A percentile compares a stretch with the other conserved stretches of the same genome.
phyloP scores from a whole-genome alignment of 2,797 vertebrate species.

The Anomalospiza imberbis region DNA sequence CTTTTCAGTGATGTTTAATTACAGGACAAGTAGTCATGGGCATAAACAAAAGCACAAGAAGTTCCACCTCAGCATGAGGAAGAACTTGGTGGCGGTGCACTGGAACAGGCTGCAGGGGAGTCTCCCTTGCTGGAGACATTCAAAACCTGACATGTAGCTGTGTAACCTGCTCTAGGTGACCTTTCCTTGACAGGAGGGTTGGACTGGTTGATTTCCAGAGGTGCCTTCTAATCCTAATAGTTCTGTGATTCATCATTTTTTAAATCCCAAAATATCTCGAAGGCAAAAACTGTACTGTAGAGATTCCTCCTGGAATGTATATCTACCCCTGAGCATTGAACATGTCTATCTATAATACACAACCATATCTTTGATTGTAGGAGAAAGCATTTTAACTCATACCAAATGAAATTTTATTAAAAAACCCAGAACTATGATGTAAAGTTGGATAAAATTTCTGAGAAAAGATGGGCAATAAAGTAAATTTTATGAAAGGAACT shows the following conservation, averaged over 20 bases:
- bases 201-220: neutral
- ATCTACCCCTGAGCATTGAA: neutral
- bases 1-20: neutral
- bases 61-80: neutral
- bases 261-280: neutral
- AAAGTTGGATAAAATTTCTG: neutral
- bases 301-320: neutral
- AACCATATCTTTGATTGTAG: neutral
- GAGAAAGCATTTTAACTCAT: neutral
- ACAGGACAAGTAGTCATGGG: neutral
- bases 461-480: neutral
- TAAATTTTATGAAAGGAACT: neutral
- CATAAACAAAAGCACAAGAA: neutral
- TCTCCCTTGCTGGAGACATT: neutral
- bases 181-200: neutral
- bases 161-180: rapidly evolving
- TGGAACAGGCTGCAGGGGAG: neutral
- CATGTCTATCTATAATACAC: neutral
- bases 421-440: neutral
- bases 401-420: neutral
- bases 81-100: neutral
- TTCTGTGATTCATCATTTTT: neutral
- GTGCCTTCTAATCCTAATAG: neutral
- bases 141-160: rapidly evolving
- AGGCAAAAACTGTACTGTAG: neutral